Conservation (phyloP, 2,888 invertebrate genomes). For the Dynastes hyllus region DNA sequence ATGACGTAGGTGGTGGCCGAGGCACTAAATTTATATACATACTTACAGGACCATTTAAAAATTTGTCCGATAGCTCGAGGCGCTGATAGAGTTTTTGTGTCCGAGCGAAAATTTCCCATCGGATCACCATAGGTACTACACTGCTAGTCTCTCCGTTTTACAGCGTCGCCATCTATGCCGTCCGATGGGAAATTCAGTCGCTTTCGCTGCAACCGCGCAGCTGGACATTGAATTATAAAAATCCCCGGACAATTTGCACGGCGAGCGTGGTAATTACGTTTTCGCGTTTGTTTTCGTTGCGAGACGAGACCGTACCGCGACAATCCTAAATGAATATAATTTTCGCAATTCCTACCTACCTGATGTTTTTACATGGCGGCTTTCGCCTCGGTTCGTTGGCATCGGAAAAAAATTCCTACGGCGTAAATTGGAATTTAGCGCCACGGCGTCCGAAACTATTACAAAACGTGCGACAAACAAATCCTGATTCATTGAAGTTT, state of each 20-base stretch:
- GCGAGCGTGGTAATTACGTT: constrained; percentile 42
- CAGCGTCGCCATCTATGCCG: constrained; percentile 6
- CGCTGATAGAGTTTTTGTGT: constrained; percentile 10
- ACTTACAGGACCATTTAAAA: constrained; percentile 12
- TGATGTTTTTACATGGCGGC: background rate
- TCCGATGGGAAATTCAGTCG: constrained; percentile 49
- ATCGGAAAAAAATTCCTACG: constrained; percentile 8
- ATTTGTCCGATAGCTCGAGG: background rate
- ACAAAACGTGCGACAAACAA: too few species aligned
- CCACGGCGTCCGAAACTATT: too few species aligned
- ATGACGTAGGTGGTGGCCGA: background rate
- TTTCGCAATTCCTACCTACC: constrained; percentile 26
- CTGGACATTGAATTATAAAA: constrained; percentile 51
- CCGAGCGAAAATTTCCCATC: constrained; percentile 31
- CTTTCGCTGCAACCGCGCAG: constrained; percentile 22
- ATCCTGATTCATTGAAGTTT: too few species aligned
- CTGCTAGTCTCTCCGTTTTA: background rate
- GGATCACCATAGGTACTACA: constrained; percentile 3
- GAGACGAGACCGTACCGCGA: constrained; percentile 1
- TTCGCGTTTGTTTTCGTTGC: constrained; percentile 41
- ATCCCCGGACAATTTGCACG: constrained; percentile 43
- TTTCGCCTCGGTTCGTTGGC: background rate
- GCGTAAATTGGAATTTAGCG: constrained; percentile 1
- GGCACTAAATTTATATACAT: background rate
- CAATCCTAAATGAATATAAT: constrained; percentile 30